phyloP scores from a whole-genome alignment of 2,113 vertebrate genomes.

The Aldabrachelys gigantea region DNA sequence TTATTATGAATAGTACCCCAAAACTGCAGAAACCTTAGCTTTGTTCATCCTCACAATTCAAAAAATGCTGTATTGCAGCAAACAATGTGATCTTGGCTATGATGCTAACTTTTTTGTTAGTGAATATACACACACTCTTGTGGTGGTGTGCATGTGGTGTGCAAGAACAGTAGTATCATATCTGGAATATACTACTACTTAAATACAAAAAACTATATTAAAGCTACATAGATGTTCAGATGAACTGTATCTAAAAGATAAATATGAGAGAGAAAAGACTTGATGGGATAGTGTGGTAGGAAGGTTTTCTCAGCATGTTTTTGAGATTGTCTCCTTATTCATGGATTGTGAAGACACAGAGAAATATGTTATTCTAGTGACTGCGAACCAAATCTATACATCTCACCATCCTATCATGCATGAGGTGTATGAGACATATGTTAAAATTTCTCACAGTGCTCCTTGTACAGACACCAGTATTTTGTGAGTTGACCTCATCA shows the following conservation, averaged over 20 bases:
- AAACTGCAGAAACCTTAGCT: not conserved
- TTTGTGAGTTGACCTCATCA: not conserved
- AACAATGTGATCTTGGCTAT: not conserved
- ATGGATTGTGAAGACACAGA: fast-evolving
- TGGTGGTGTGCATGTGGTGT: not conserved
- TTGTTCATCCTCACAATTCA: not conserved
- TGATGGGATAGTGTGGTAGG: not conserved
- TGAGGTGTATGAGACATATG: not conserved
- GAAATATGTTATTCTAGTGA: not conserved
- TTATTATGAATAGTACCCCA: not conserved
- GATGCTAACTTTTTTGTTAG: not conserved
- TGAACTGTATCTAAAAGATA: not conserved
- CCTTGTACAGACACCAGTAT: not conserved
- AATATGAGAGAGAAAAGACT: not conserved
- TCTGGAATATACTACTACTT: not conserved
- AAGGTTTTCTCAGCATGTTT: not conserved
- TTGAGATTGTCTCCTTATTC: not conserved
- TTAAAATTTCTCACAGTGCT: not conserved
- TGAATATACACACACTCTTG: fast-evolving
- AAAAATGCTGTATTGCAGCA: not conserved
- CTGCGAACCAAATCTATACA: not conserved
- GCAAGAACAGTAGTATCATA: not conserved
- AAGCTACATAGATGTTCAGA: no score
- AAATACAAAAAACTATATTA: not conserved
- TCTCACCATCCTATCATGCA: not conserved